Evolutionary conservation across 2,888 invertebrate species (phyloP), one percentile per base, ranked within the genome.

Genomic region (Baccha elongata): DNA sequence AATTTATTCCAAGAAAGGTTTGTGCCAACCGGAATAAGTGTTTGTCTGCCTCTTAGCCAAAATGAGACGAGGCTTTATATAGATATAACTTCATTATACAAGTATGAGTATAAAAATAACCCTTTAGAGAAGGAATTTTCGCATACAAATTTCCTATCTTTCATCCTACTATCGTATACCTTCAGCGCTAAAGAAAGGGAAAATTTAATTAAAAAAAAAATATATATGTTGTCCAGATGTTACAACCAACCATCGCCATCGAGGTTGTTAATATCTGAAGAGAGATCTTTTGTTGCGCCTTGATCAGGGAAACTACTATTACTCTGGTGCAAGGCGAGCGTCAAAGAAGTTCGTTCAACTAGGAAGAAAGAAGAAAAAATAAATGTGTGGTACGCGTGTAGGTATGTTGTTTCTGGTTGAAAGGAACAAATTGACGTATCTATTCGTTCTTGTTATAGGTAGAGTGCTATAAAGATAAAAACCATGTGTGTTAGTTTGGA

Each of bases 341-440:
- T 55, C 53, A 78, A 64, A 72, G 69, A 53, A 78, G 83, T 76
- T 78, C 83, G 71, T 83, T 78, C 72, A 83, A 83, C 83, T 83
- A 78, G 83, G 83, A 83, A 83, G 72, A 68, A n/a, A 37, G 64
- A 52, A 8, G 76, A 40, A 72, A 64, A 58, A 75, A 74, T 52
- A 55, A 68, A 76, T 76, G 60, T 76, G 62, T 68, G 72, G 83
- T 72, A 76, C 72, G 62, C 83, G 72, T 83, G 83, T 83, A 83
- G 76, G 67, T 76, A 72, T 83, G 72, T 68, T 68, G 83, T 78
- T 46, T 46, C 65, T 53, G 46, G 40, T 76, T 40, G 26, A 76
- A 71, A 62, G 46, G 44, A 68, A 72, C 68, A 76, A 76, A 76
- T 76, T 76, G 71, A 81, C 52, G 53, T 71, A 62, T 65, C 52